Base-by-base conservation (phyloP, 2,113 vertebrate genomes). In the Turnix velox region DNA sequence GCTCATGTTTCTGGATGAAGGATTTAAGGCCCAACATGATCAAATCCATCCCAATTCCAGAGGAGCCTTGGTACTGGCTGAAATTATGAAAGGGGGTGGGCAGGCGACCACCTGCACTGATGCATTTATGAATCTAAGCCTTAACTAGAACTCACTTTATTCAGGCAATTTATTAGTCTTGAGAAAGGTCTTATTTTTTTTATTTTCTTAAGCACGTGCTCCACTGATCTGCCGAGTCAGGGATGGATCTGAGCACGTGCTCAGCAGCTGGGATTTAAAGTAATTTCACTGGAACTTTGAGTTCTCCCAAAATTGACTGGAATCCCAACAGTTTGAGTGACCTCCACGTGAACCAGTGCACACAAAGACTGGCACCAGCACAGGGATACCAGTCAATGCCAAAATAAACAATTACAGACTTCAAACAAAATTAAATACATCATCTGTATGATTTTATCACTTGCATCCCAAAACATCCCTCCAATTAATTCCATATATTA, bases 121-220 rank as follows among this genome's bases (percentile, higher is more conserved):
- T 19, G 8, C 62, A 3, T 30, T 30, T 8, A 19, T 3, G 7
- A 67, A 48, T 12, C n/a, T 10, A 3, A 0, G 28, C 12, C 24
- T n/a, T n/a, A 28, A 16, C 20, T 3, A 37, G 33, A 39, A 25
- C 37, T 42, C 1, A 27, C 16, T 45, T 49, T 9, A n/a, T 8
- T n/a, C 54, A 65, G 19, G 13, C 52, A 0, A 12, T 48, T 49
- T 52, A 19, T 20, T 23, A 11, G 8, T 13, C 37, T n/a, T 15
- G 7, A 76, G 35, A 65, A 28, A 12, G 18, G 24, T 17, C 6
- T 5, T 58, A 13, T 2, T 25, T 8, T 9, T 30, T 42, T 14
- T 30, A 17, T 30, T 14, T 12, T 10, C 39, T 84, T n/a, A 25
- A 66, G 51, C 51, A 18, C 22, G 14, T 5, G 5, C 18, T 33